phyloP scores from a whole-genome alignment of 2,888 invertebrate species.

The Leucophora obtusa region DNA sequence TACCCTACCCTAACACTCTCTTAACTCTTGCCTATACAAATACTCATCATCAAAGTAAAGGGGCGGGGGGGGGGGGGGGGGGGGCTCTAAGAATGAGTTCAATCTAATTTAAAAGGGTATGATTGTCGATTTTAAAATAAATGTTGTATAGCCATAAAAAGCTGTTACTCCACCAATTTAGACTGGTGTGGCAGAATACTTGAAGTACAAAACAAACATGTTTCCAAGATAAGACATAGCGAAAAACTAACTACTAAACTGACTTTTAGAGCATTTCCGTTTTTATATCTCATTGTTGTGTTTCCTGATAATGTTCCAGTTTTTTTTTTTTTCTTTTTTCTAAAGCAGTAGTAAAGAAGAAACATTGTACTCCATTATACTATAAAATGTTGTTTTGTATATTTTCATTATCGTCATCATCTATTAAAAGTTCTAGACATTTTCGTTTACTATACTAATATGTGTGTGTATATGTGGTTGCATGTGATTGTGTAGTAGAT shows the following conservation, averaged over 20 bases:
- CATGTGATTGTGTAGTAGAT: conserved; percentile 11
- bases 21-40: conserved; percentile 30
- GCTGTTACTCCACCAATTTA: conserved; percentile 29
- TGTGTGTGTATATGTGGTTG: not conserved
- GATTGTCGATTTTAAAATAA: conserved; percentile 58
- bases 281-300: conserved; percentile 60
- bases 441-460: conserved; percentile 26
- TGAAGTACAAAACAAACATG: conserved; percentile 28
- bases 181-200: conserved; percentile 35
- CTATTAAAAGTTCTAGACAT: conserved; percentile 59
- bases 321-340: not conserved
- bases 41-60: conserved; percentile 8
- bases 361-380: not conserved
- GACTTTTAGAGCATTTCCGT: conserved; percentile 61
- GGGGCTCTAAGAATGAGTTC: conserved; percentile 32
- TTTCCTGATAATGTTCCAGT: conserved; percentile 56
- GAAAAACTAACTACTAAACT: conserved; percentile 38
- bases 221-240: conserved; percentile 19
- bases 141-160: conserved; percentile 56
- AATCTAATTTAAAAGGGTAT: conserved; percentile 47
- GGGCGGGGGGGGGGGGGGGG: no score
- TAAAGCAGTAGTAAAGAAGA: not conserved
- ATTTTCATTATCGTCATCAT: conserved; percentile 59
- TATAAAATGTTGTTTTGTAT: conserved; percentile 57
- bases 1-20: conserved; percentile 17